Conservation (phyloP, 2,113 vertebrate genomes). For the Heterocephalus glaber region DNA sequence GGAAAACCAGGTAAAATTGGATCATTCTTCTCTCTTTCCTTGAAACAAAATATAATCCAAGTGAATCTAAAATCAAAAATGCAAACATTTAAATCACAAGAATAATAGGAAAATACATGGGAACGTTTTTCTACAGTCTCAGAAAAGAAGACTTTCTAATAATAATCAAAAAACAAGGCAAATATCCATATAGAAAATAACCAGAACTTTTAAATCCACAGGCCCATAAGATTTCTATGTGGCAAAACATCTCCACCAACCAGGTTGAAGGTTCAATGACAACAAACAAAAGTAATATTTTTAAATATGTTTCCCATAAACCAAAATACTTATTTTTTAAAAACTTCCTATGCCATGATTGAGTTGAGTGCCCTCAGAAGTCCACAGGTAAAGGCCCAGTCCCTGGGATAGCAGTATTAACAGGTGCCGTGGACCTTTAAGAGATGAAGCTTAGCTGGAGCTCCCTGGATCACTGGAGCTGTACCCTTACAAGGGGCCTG, state of each 20-base stretch:
- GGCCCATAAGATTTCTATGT: background rate
- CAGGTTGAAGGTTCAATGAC: background rate
- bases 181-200: background rate
- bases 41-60: constrained; percentile 31
- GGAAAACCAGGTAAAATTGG: background rate
- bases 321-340: background rate
- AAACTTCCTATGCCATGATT: background rate
- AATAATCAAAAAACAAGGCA: background rate
- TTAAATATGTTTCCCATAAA: background rate
- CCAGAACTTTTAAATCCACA: background rate
- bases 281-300: background rate
- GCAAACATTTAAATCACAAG: background rate
- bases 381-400: no score
- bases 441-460: background rate
- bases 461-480: background rate
- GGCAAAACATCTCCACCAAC: background rate
- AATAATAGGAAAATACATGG: background rate
- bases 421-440: background rate
- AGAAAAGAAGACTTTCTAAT: background rate
- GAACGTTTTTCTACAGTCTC: background rate
- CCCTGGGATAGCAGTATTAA: background rate
- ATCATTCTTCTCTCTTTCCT: background rate
- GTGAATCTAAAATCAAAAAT: background rate
- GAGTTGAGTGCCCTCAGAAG: background rate
- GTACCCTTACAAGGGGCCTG: background rate